Conservation (phyloP, 2,797 vertebrate genomes). For the Remorina albescens region DNA sequence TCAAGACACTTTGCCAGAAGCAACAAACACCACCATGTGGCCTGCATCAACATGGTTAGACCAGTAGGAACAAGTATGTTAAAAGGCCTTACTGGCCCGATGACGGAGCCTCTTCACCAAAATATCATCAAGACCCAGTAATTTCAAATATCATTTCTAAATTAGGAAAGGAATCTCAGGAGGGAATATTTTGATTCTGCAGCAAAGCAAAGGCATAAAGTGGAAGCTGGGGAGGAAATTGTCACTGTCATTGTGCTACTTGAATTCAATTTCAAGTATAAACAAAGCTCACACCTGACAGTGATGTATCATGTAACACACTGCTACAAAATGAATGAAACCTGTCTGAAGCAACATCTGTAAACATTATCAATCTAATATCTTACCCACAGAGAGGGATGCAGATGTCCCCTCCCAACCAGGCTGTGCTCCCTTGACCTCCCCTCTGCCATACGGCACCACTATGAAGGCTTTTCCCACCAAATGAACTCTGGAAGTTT, state of each 20-base stretch:
- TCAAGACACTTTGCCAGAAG: constrained; percentile 19
- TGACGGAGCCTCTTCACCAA: background rate
- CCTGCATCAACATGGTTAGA: constrained; percentile 1
- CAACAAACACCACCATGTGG: constrained; percentile 17
- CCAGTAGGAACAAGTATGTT: background rate
- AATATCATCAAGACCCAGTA: background rate
- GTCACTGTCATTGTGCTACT: background rate
- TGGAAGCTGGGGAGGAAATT: background rate
- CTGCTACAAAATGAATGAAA: constrained; percentile 2
- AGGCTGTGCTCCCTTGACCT: constrained; percentile 63
- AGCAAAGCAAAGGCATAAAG: constrained; percentile 5
- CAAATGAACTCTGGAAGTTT: constrained; percentile 26
- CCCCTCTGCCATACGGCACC: constrained; percentile 73
- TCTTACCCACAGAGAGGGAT: constrained; percentile 85
- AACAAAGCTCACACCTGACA: background rate
- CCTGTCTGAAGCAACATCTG: background rate
- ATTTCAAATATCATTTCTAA: background rate
- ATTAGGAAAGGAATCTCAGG: background rate
- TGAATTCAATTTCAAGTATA: background rate
- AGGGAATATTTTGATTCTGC: background rate
- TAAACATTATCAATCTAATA: constrained; percentile 1
- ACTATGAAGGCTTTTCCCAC: constrained; percentile 28
- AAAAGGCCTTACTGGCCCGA: no score
- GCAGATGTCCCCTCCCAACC: constrained; percentile 67
- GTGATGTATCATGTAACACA: background rate